These are phyloP conservation scores for Ancistrus triradiatus DNA, from an alignment of 2,113 vertebrate species.

Conservation along the genomic window DNA sequence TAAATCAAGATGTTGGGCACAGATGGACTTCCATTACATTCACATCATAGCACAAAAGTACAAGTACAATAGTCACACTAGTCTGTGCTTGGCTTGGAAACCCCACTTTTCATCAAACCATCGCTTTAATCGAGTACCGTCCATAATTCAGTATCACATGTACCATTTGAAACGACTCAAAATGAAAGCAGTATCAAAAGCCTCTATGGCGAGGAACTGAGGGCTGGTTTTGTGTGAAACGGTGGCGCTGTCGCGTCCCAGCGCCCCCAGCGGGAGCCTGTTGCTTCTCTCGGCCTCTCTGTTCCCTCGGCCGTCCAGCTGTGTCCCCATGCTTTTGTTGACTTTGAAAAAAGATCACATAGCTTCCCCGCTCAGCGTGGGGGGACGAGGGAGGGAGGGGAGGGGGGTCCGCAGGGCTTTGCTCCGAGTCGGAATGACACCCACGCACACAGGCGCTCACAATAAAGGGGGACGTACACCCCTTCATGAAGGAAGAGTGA, in stretches of 20 bases:
- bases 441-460: slow-evolving; percentile 27
- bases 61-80: no score
- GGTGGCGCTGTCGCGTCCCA: slow-evolving; percentile 33
- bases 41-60: no score
- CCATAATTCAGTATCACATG: no score
- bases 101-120: no score
- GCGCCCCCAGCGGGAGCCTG: slow-evolving; percentile 61
- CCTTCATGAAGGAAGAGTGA: slow-evolving; percentile 23
- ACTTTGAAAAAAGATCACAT: slow-evolving; percentile 73
- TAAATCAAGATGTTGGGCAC: no score
- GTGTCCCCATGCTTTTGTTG: slow-evolving; percentile 67
- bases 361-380: slow-evolving; percentile 51
- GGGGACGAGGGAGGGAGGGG: slow-evolving; percentile 26
- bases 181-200: slow-evolving; percentile 6
- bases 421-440: slow-evolving; percentile 56
- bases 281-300: slow-evolving; percentile 62
- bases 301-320: slow-evolving; percentile 61
- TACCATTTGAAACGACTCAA: no score
- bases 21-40: no score
- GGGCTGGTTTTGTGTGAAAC: slow-evolving; percentile 30
- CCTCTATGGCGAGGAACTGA: slow-evolving; percentile 2
- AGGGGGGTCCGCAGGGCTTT: slow-evolving; percentile 49
- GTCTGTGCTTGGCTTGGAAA: no score
- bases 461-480: slow-evolving; percentile 12
- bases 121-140: no score